A percentile compares a stretch with the other conserved stretches of the same genome.
phyloP scores from a whole-genome alignment of 1,140 invertebrate species.

The Aphaenogaster floridana region DNA sequence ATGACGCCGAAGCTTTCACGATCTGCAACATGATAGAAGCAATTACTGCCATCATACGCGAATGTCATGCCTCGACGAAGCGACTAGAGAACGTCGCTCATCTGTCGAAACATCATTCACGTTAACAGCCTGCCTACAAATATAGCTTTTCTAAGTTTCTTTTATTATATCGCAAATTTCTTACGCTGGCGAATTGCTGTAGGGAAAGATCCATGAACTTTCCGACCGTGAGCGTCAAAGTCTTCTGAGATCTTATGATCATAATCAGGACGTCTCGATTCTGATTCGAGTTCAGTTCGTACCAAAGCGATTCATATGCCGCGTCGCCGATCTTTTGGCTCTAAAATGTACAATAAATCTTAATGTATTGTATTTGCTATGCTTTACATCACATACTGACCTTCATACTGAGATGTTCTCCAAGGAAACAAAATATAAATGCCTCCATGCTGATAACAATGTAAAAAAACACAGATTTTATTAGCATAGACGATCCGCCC shows the following conservation, averaged over 20 bases:
- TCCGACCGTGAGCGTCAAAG: conserved; percentile 53
- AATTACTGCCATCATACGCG: conserved; percentile 6
- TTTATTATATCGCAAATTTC: conserved; percentile 10
- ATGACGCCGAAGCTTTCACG: conserved; percentile 64
- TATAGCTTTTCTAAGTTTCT: neutral
- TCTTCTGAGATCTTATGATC: conserved; percentile 56
- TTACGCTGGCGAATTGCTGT: conserved; percentile 54
- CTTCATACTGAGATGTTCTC: conserved; percentile 55
- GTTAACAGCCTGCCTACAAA: neutral
- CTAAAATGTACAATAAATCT: conserved; percentile 22
- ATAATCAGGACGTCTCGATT: conserved; percentile 38
- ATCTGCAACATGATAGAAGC: conserved; percentile 57
- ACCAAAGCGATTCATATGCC: conserved; percentile 53
- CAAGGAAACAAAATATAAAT: conserved; percentile 57
- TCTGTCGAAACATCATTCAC: conserved; percentile 26
- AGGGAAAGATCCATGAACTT: conserved; percentile 58
- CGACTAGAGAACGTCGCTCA: neutral
- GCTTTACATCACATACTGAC: conserved; percentile 9
- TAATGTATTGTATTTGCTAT: no score
- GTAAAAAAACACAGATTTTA: conserved; percentile 37
- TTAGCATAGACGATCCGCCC: neutral
- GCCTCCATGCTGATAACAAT: conserved; percentile 26
- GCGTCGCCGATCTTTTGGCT: conserved; percentile 38
- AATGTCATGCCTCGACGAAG: neutral
- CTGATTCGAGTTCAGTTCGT: conserved; percentile 32